phyloP scores from a whole-genome alignment of 2,113 vertebrate species.

The Aldabrachelys gigantea region DNA sequence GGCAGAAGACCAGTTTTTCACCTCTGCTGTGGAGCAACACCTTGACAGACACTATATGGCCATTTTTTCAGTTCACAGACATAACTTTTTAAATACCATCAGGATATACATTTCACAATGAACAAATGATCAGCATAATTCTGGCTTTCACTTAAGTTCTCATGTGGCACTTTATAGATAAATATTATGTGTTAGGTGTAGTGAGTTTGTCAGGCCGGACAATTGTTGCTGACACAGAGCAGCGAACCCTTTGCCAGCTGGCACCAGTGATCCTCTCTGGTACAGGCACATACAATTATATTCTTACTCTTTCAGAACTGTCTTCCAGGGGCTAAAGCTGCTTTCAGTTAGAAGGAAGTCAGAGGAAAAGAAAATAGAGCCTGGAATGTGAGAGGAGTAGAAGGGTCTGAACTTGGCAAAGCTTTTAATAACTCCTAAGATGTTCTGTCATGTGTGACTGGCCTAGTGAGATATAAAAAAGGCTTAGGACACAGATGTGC shows the following conservation, averaged over 20 bases:
- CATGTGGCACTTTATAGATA: background rate
- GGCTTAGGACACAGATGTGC: background rate
- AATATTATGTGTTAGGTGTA: background rate
- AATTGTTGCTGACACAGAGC: background rate
- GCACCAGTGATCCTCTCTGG: background rate
- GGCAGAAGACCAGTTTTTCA: background rate
- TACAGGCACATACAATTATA: background rate
- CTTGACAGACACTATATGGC: background rate
- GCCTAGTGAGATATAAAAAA: background rate
- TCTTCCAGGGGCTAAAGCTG: background rate
- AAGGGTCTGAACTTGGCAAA: background rate
- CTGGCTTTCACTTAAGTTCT: background rate
- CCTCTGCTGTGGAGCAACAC: background rate
- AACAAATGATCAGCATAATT: background rate
- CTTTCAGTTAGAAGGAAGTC: background rate
- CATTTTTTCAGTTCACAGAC: background rate
- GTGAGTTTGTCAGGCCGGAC: background rate
- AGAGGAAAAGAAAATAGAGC: background rate
- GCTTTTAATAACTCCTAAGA: background rate
- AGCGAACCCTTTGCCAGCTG: background rate
- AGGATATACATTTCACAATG: background rate
- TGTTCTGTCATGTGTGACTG: background rate
- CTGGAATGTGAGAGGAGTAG: background rate
- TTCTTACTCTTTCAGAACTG: background rate
- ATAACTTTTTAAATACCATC: background rate